A percentile compares a stretch with the other conserved stretches of the same genome.
These are phyloP conservation scores for Ormyrus nitidulus DNA, from an alignment of 2,888 invertebrate species.

Conservation along the genomic window DNA sequence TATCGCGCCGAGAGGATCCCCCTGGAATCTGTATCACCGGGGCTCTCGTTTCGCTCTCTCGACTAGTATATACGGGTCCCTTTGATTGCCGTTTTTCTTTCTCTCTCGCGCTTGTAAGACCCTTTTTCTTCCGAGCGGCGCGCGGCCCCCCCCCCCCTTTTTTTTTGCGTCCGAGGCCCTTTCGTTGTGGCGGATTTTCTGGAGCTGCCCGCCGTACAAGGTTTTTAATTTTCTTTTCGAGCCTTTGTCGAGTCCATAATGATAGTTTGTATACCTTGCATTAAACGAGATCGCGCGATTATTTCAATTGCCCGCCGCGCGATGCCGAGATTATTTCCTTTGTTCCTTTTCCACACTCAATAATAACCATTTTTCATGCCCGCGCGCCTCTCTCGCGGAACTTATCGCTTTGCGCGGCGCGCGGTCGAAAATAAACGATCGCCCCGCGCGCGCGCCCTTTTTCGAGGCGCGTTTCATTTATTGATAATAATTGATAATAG, in stretches of 20 bases:
- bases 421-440: too few species aligned
- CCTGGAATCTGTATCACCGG: too few species aligned
- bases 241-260: slow-evolving; percentile 22
- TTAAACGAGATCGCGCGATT: slow-evolving; percentile 27
- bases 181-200: background rate
- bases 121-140: background rate
- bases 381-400: background rate
- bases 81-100: too few species aligned
- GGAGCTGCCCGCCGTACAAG: background rate
- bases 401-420: background rate
- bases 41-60: too few species aligned
- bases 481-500: too few species aligned
- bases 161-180: background rate
- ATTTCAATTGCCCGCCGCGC: background rate
- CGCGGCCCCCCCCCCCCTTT: background rate
- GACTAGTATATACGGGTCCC: too few species aligned
- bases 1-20: too few species aligned
- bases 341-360: background rate
- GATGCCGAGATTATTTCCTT: slow-evolving; percentile 1
- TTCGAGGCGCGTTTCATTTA: too few species aligned
- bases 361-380: background rate
- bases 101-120: background rate
- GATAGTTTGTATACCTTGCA: slow-evolving; percentile 11
- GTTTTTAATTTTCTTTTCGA: background rate
- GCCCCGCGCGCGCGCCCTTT: too few species aligned